Evolutionary conservation across 2,113 vertebrate genomes (phyloP), one percentile per base, ranked within the genome.

Genomic region (Hippocampus guttulatus): DNA sequence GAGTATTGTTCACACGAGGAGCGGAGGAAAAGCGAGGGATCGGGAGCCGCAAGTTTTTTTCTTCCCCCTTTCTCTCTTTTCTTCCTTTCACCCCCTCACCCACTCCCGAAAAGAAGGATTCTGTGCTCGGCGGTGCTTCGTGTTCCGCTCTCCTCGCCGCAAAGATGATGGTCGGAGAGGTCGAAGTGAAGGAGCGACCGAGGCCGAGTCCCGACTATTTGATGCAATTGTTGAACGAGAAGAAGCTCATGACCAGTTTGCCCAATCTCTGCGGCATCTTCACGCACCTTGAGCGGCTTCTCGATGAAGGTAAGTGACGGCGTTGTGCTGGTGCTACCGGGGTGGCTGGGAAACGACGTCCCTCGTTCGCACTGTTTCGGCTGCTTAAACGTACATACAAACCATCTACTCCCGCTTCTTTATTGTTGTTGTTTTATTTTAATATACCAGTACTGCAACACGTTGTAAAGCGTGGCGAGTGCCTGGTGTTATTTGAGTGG

Each of bases 121-220:
- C 85, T 88, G 90, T 87, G 43, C 77, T 79, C 70, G 67, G 84
- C 77, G 67, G 84, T 84, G 86, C 84, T 83, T 87, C 85, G 83
- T 75, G 87, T 80, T 83, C 70, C 84, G 68, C 71, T 87, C 85
- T 86, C 58, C 58, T 30, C 88, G 87, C 78, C 87, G 91, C 90
- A 88, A 90, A 92, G 75, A 93, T 93, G 92, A 94, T 94, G 93
- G 93, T 93, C 90, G 93, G 93, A 90, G 93, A 93, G 92, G 92
- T 94, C 80, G 93, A 94, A 90, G 90, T 93, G 92, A 93, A 92
- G 92, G 93, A 94, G 90, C 92, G 92, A 91, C 93, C 93, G 90
- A 93, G 93, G 92, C 92, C 93, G 89, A 94, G 92, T 91, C 93
- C 93, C 82, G 93, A 94, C 90, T 94, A 94, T 90, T 87, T 94